Percentiles rank a stretch among this genome's conserved stretches.
phyloP scores from a whole-genome alignment of 2,113 vertebrate genomes.

The Sialia sialis region DNA sequence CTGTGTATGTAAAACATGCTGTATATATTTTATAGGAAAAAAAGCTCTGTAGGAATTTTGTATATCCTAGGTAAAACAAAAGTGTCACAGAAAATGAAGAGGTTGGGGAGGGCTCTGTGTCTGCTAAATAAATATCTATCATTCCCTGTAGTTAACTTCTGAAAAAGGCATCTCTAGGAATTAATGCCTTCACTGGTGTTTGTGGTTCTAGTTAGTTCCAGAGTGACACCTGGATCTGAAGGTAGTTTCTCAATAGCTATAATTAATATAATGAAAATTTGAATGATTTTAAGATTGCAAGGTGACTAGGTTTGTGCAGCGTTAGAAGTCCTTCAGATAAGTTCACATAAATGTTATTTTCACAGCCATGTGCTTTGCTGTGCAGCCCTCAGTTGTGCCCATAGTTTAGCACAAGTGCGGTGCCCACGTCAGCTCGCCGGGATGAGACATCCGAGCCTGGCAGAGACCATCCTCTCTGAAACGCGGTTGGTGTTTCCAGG shows the following conservation, averaged over 20 bases:
- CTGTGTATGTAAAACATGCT: conserved; percentile 4
- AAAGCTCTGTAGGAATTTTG: conserved; percentile 22
- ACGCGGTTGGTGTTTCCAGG: conserved; percentile 8
- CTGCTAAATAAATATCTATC: conserved; percentile 33
- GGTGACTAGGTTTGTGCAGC: conserved; percentile 24
- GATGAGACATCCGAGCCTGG: not conserved
- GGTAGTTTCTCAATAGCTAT: conserved; percentile 36
- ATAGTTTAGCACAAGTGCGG: not conserved
- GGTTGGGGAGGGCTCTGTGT: not conserved
- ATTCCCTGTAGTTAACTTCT: conserved; percentile 32
- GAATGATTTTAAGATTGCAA: conserved; percentile 29
- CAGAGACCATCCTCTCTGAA: not conserved
- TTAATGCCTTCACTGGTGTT: conserved; percentile 26
- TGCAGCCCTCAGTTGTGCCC: not conserved
- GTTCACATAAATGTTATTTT: conserved; percentile 22
- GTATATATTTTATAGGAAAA: not conserved
- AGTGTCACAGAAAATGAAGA: conserved; percentile 22
- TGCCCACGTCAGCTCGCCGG: not conserved
- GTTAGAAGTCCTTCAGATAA: conserved; percentile 4
- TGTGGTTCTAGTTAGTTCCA: conserved; percentile 27
- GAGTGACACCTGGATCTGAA: conserved; percentile 38
- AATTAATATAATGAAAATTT: conserved; percentile 44
- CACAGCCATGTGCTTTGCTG: not conserved
- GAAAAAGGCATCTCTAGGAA: conserved; percentile 7
- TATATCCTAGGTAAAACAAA: not conserved